These are phyloP conservation scores for Apamea crenata DNA, from an alignment of 2,888 invertebrate species.

Conservation along the genomic window DNA sequence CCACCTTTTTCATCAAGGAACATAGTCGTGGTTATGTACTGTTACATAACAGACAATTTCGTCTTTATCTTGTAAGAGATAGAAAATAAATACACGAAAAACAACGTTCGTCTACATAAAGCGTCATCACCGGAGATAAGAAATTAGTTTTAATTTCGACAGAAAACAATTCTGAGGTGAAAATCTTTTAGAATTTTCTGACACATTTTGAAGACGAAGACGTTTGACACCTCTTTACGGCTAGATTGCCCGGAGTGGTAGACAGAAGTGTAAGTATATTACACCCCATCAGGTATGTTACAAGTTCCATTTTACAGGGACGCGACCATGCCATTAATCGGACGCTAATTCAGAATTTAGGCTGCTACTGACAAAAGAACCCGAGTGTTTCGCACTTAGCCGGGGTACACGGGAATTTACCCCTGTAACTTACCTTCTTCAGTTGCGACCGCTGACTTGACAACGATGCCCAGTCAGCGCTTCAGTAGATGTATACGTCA, in stretches of 20 bases:
- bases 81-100: neutral
- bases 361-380: too few species aligned
- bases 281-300: neutral
- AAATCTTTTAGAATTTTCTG: slow-evolving; percentile 33
- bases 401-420: neutral
- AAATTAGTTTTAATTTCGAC: slow-evolving; percentile 41
- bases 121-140: slow-evolving; percentile 34
- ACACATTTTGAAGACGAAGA: neutral
- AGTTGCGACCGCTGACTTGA: too few species aligned
- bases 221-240: neutral
- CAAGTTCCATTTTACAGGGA: neutral
- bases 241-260: neutral
- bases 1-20: neutral
- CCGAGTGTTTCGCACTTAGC: too few species aligned
- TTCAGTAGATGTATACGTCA: neutral
- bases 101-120: neutral
- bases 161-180: slow-evolving; percentile 24
- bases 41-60: too few species aligned
- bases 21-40: neutral
- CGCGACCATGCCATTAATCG: too few species aligned
- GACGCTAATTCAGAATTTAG: neutral
- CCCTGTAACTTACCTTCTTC: neutral
- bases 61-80: neutral
- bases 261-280: neutral
- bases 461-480: neutral